These are phyloP conservation scores for Xiphophorus birchmanni DNA, from an alignment of 2,797 vertebrate genomes.

Conservation along the genomic window DNA sequence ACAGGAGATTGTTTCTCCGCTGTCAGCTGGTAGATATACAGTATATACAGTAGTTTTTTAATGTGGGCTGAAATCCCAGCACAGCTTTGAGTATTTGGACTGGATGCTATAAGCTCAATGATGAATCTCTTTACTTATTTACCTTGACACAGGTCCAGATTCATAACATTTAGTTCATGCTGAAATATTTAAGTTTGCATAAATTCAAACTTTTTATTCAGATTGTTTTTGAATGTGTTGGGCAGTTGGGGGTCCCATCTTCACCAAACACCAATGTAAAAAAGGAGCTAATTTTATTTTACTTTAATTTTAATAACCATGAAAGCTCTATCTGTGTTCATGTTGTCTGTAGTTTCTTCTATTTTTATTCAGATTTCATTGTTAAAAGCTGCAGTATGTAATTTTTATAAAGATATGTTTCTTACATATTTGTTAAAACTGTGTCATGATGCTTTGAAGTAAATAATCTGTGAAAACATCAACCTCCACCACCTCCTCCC, in stretches of 20 bases:
- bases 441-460: no score
- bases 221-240: background rate
- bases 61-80: constrained; percentile 34
- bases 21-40: constrained; percentile 50
- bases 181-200: background rate
- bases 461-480: no score
- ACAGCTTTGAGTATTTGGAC: constrained; percentile 17
- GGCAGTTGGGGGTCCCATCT: background rate
- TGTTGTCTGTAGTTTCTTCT: background rate
- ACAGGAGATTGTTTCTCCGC: constrained; percentile 45
- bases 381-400: no score
- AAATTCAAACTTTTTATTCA: background rate
- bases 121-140: background rate
- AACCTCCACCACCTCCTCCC: no score
- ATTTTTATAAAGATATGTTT: no score
- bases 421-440: no score
- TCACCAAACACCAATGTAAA: background rate
- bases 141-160: background rate
- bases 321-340: background rate
- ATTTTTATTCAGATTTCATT: background rate
- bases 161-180: background rate
- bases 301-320: background rate
- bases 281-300: background rate
- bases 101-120: background rate
- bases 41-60: background rate